Evolutionary conservation across 2,888 invertebrate genomes (phyloP).

Genomic region (Cosmorhoe ocellata): DNA sequence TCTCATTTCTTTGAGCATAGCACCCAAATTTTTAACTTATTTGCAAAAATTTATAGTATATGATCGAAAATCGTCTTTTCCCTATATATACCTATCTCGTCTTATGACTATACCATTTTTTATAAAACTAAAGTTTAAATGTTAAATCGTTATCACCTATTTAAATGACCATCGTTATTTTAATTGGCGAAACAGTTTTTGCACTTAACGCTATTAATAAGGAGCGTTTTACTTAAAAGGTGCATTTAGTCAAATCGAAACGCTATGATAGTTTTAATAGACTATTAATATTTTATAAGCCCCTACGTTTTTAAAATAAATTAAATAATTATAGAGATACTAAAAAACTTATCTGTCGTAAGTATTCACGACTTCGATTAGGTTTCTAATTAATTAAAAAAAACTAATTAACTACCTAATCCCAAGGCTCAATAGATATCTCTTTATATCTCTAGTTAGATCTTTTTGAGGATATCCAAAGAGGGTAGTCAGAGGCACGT

Average conservation of each 20-base stretch:
- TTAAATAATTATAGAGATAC: neutral
- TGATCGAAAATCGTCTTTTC: too few species aligned
- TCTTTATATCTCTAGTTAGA: too few species aligned
- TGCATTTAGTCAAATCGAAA: neutral
- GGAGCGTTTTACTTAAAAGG: neutral
- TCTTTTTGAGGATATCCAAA: too few species aligned
- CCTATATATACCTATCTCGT: neutral
- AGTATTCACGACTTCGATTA: too few species aligned
- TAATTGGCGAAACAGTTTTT: constrained; percentile 36
- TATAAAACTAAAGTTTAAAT: constrained; percentile 11
- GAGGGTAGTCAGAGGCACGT: too few species aligned
- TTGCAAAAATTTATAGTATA: too few species aligned
- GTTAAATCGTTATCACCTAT: constrained; percentile 12
- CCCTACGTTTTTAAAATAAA: neutral
- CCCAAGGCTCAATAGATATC: too few species aligned
- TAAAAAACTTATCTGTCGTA: too few species aligned
- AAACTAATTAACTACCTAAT: too few species aligned
- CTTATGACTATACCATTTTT: neutral
- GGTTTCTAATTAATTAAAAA: too few species aligned
- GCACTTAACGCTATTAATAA: constrained; percentile 30
- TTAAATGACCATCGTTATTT: constrained; percentile 34
- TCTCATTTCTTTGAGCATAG: too few species aligned
- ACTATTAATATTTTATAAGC: constrained; percentile 1
- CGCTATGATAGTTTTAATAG: neutral
- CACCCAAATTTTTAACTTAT: too few species aligned